These are phyloP conservation scores for Potamarius usumacintae DNA, from an alignment of 2,113 vertebrate genomes.

Conservation along the genomic window DNA sequence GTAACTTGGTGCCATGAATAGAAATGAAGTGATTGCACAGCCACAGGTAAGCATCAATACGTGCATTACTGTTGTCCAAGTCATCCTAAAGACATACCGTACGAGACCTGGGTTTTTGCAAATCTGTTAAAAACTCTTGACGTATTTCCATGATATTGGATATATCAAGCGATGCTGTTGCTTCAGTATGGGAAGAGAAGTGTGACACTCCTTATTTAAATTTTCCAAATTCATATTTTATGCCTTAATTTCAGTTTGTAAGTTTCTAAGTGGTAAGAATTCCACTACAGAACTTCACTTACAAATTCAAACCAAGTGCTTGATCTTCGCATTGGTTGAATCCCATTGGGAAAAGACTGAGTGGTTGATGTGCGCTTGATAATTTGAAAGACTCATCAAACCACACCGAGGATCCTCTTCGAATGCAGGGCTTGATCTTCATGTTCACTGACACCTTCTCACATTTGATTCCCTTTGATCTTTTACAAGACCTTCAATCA, in stretches of 20 bases:
- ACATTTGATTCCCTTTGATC: slow-evolving; percentile 57
- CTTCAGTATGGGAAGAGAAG: neutral
- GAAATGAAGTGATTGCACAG: slow-evolving; percentile 40
- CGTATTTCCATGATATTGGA: neutral
- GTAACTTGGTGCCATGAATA: slow-evolving; percentile 34
- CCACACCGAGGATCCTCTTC: slow-evolving; percentile 43
- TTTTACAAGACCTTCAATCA: slow-evolving; percentile 19
- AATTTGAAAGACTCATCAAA: slow-evolving; percentile 52
- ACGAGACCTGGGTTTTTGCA: neutral
- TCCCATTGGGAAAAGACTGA: slow-evolving; percentile 20
- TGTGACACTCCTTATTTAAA: neutral
- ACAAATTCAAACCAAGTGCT: neutral
- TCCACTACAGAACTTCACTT: neutral
- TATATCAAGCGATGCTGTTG: neutral
- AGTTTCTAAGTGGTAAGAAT: neutral
- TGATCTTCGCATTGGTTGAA: neutral
- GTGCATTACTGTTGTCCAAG: neutral
- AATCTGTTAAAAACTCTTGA: neutral
- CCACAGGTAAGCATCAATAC: slow-evolving; percentile 13
- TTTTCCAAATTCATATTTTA: neutral
- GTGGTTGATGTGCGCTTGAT: slow-evolving; percentile 12
- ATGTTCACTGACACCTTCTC: slow-evolving; percentile 14
- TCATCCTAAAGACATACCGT: neutral
- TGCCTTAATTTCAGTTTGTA: neutral
- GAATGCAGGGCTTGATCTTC: slow-evolving; percentile 52